Conservation (phyloP, 2,113 vertebrate genomes). For the Zosterops hypoxanthus region DNA sequence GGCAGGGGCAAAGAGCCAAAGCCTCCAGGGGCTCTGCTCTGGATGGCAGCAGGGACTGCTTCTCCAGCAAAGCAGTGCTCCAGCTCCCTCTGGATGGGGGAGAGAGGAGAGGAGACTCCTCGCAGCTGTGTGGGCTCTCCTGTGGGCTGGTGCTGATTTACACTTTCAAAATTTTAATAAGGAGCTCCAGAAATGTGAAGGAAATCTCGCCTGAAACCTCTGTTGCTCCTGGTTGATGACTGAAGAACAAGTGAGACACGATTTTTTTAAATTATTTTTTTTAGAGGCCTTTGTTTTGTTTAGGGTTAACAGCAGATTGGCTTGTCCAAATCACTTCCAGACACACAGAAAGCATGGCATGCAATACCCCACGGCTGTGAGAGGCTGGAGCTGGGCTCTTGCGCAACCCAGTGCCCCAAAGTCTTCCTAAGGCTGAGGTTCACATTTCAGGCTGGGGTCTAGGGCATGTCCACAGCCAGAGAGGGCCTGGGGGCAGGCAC, state of each 20-base stretch:
- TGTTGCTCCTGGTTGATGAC: background rate
- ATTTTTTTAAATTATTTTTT: background rate
- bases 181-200: background rate
- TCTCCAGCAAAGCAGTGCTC: background rate
- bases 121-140: background rate
- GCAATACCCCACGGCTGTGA: slow-evolving; percentile 27
- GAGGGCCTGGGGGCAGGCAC: background rate
- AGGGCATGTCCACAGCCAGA: background rate
- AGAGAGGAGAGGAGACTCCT: background rate
- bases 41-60: accelerated
- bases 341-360: slow-evolving; percentile 55
- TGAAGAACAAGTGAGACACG: background rate
- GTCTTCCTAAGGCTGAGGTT: background rate
- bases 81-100: background rate
- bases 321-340: slow-evolving; percentile 72
- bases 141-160: background rate
- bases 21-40: background rate
- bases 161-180: background rate
- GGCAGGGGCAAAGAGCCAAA: background rate
- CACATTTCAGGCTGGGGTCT: background rate
- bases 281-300: slow-evolving; percentile 49
- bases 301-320: slow-evolving; percentile 57
- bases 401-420: slow-evolving; percentile 1
- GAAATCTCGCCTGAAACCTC: background rate
- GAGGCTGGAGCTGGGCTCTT: slow-evolving; percentile 41